These are phyloP conservation scores for Corythaeola cristata DNA, from an alignment of 2,113 vertebrate species.

Conservation along the genomic window DNA sequence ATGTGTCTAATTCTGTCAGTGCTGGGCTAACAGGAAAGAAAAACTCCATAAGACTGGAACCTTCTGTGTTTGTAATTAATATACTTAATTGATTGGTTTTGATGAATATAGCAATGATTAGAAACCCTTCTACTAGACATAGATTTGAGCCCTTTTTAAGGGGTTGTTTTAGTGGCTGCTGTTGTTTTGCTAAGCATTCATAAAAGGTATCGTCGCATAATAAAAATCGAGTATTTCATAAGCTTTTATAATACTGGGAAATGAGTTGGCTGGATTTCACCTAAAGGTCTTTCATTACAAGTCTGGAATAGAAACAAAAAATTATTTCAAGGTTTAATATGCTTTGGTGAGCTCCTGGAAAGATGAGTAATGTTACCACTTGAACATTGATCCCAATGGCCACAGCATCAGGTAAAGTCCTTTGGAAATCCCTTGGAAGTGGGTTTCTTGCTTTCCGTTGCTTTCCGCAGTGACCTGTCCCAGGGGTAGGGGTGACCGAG, in stretches of 20 bases:
- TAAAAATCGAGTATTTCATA: neutral
- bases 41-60: neutral
- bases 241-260: neutral
- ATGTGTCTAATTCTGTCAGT: neutral
- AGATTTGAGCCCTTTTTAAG: neutral
- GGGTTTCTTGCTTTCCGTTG: neutral
- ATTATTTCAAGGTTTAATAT: neutral
- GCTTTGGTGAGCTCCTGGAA: neutral
- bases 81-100: neutral
- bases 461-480: neutral
- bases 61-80: neutral
- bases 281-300: neutral
- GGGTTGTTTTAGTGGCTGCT: neutral
- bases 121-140: neutral
- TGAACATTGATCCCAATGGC: too few species aligned
- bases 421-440: too few species aligned
- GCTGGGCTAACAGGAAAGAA: neutral
- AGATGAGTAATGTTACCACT: neutral
- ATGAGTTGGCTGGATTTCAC: neutral
- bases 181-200: constrained; percentile 6
- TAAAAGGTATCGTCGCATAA: neutral
- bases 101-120: neutral
- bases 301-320: neutral
- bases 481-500: neutral
- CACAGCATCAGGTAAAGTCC: too few species aligned